A percentile compares a stretch with the other conserved stretches of the same genome.
Conservation (phyloP, 2,888 invertebrate genomes). For the Drosophila neotestacea region DNA sequence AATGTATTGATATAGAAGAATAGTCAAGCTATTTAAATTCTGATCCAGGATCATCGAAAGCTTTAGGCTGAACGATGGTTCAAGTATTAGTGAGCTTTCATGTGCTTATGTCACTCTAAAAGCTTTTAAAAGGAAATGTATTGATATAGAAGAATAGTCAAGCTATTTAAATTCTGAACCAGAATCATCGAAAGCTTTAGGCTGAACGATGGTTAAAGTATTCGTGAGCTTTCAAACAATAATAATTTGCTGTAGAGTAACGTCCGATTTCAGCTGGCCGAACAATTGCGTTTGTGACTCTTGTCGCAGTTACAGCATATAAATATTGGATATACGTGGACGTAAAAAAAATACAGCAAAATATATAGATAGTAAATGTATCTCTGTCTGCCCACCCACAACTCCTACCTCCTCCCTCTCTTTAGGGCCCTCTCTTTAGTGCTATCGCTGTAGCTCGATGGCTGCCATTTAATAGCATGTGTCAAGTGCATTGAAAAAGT, state of each 20-base stretch:
- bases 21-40: too few species aligned
- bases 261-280: slow-evolving; percentile 17
- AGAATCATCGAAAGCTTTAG: not conserved
- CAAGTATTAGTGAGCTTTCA: not conserved
- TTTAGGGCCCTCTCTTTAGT: not conserved
- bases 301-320: slow-evolving; percentile 62
- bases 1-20: not conserved
- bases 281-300: slow-evolving; percentile 15
- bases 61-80: not conserved
- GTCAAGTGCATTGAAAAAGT: slow-evolving; percentile 82
- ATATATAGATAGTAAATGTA: slow-evolving; percentile 22
- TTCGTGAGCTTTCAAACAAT: not conserved
- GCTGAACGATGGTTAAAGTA: too few species aligned
- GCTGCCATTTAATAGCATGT: slow-evolving; percentile 80
- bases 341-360: slow-evolving; percentile 5
- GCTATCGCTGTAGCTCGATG: slow-evolving; percentile 43
- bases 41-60: not conserved
- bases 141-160: not conserved
- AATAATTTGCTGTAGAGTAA: slow-evolving; percentile 21
- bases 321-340: slow-evolving; percentile 66
- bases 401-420: not conserved
- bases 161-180: too few species aligned
- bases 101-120: not conserved
- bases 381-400: slow-evolving; percentile 37
- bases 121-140: not conserved